Evolutionary conservation across 2,888 invertebrate species (phyloP).

Genomic region (Elysia crispata): DNA sequence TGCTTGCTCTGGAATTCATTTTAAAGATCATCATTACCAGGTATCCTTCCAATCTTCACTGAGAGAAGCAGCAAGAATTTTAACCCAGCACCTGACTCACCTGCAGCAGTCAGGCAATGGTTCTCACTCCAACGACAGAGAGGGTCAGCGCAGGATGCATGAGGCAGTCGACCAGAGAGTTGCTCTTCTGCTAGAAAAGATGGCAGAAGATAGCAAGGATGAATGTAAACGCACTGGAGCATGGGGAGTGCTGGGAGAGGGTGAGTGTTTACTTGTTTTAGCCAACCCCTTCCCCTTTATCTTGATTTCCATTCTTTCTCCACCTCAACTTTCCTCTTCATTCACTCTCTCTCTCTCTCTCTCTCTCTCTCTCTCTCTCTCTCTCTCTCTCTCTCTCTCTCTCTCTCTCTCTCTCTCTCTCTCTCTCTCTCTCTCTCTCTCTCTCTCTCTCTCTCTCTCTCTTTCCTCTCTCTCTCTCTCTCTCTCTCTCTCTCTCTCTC

Average conservation of each 20-base stretch:
- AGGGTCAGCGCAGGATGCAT: conserved; percentile 65
- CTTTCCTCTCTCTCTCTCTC: no score
- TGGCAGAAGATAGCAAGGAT: conserved; percentile 63
- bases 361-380: not conserved
- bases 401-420: conserved; percentile 19
- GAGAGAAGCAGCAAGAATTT: conserved; percentile 65
- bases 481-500: no score
- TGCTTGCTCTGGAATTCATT: not conserved
- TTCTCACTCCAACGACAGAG: conserved; percentile 53
- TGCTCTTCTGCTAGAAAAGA: conserved; percentile 64
- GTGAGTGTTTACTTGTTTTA: conserved; percentile 55
- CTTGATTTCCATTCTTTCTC: not conserved
- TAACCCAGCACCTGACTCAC: conserved; percentile 68
- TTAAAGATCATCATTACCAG: conserved; percentile 53
- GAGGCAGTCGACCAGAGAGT: conserved; percentile 62
- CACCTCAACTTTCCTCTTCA: not conserved
- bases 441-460: no score
- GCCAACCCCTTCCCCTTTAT: not conserved
- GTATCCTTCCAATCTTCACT: conserved; percentile 68
- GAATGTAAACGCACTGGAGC: conserved; percentile 72
- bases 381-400: conserved; percentile 12
- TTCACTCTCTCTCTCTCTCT: not conserved
- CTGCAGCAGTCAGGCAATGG: conserved; percentile 56
- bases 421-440: no score
- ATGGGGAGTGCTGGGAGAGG: conserved; percentile 72